Evolutionary conservation across 2,113 vertebrate species (phyloP), one percentile per base, ranked within the genome.

Genomic region (Cyrtonyx montezumae): DNA sequence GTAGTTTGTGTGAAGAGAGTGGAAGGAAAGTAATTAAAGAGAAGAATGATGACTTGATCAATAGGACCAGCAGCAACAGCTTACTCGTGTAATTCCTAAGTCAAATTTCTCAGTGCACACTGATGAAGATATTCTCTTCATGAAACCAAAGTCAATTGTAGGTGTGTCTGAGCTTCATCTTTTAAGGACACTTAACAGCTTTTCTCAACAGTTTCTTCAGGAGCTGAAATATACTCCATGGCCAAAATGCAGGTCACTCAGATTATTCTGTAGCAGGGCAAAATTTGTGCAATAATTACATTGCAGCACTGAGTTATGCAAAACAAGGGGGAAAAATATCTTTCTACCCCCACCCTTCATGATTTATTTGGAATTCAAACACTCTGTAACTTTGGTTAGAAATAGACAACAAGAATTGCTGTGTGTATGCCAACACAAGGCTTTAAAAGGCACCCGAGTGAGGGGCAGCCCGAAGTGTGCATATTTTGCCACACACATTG

Each of bases 301-400:
- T 91, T 92, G 89, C 94, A 89, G 74, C 89, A 94, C 3, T 84
- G 22, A 93, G 67, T 90, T 83, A 91, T 28, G 82, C 32, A 80
- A 90, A 95, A 78, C 17, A 37, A 77, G 34, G 32, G 34, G 28
- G 0, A 2, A 32, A 46, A 68, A 74, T 6, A 68, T 42, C 13
- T 1, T 0, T 6, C 30, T 49, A 46, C 42, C 30, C 55, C 51
- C 1, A 0, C 4, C 19, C 5, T 6, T 5, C 70, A 16, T n/a
- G 43, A 69, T 84, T 79, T 89, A 19, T 66, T 16, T 90, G 68
- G 37, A 74, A 83, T 93, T 73, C 89, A 63, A 87, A 21, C 28
- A 62, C 17, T 23, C 77, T 25, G 7, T 45, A 45, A 48, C 30
- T 71, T 37, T 4, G 69, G 36, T 48, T 49, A 85, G 79, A 91